These are phyloP conservation scores for Adineta ricciae DNA, from an alignment of 2,888 invertebrate species.

Conservation along the genomic window DNA sequence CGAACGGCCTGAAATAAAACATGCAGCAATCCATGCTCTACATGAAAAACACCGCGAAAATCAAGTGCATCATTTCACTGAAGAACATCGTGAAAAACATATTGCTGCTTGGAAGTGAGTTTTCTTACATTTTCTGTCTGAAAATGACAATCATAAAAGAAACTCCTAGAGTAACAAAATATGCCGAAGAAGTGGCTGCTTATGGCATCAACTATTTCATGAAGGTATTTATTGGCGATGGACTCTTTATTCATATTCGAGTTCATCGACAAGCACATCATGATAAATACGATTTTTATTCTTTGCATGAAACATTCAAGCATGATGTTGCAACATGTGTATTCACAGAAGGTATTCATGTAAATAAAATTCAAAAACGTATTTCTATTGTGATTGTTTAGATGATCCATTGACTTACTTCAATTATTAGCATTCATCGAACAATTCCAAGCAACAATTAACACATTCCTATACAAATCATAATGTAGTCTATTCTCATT, in stretches of 20 bases:
- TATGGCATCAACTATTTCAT: background rate
- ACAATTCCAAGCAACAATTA: too few relatives aligned
- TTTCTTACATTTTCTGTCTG: background rate
- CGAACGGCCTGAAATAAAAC: background rate
- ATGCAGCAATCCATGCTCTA: background rate
- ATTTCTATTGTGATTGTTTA: too few relatives aligned
- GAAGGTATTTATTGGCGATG: background rate
- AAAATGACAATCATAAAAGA: too few relatives aligned
- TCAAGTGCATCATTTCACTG: background rate
- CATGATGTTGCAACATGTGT: background rate
- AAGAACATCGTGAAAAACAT: background rate
- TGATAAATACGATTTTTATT: background rate
- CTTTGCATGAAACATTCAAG: background rate
- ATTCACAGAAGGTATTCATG: background rate
- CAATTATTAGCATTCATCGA: too few relatives aligned
- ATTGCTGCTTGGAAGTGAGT: background rate
- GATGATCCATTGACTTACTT: too few relatives aligned
- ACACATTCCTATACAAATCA: too few relatives aligned
- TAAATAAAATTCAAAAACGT: too few relatives aligned
- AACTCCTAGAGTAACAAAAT: background rate
- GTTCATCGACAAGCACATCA: background rate
- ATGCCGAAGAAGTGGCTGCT: background rate
- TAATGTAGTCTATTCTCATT: too few relatives aligned
- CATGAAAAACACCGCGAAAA: background rate
- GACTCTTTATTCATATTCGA: background rate